Evolutionary conservation across 2,888 invertebrate genomes (phyloP).

Genomic region (Steinernema hermaphroditum): DNA sequence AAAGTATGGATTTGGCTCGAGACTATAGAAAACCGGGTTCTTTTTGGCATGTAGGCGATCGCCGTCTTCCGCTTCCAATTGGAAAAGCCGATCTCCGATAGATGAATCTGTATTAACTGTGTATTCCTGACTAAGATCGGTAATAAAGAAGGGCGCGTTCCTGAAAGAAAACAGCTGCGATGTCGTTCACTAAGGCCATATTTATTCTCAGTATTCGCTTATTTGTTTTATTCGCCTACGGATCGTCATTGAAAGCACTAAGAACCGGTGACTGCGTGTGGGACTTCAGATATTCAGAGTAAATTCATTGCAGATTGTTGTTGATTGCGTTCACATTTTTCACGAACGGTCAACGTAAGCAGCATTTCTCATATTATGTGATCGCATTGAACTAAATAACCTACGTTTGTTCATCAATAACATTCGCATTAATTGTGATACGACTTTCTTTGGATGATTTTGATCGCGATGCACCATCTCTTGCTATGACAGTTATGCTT

Average conservation of each 20-base stretch:
- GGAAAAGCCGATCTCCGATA: conserved; percentile 5
- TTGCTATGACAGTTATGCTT: conserved; percentile 42
- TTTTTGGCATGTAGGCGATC: conserved; percentile 28
- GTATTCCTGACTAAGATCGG: conserved; percentile 37
- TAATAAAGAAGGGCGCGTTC: conserved; percentile 43
- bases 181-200: no score
- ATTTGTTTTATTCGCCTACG: no score
- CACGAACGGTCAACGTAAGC: no score
- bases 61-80: conserved; percentile 40
- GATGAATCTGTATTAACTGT: conserved; percentile 4
- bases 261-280: no score
- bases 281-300: no score
- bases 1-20: conserved; percentile 37
- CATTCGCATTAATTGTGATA: conserved; percentile 42
- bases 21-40: conserved; percentile 4
- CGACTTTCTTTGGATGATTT: conserved; percentile 41
- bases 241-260: no score
- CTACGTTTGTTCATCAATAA: conserved; percentile 46
- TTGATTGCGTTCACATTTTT: no score
- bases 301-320: no score
- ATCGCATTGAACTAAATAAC: no score
- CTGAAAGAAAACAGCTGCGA: conserved; percentile 41
- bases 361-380: no score
- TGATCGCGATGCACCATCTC: conserved; percentile 47
- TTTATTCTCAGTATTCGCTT: no score